A percentile compares a stretch with the other conserved stretches of the same genome.
phyloP scores from a whole-genome alignment of 2,113 vertebrate genomes.

The Zosterops japonicus region DNA sequence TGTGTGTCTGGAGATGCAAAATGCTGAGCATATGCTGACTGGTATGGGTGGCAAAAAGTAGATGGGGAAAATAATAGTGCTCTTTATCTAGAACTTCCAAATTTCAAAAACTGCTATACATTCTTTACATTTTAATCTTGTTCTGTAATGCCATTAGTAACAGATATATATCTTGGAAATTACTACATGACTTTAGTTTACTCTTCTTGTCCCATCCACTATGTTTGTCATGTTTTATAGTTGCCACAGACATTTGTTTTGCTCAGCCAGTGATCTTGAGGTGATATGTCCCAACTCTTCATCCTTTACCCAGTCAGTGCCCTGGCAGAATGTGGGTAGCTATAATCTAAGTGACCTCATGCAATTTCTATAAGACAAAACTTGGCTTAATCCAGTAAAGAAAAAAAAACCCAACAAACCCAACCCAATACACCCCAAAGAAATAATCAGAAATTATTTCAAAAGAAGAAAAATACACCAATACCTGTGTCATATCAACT shows the following conservation, averaged over 20 bases:
- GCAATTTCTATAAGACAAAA: not conserved
- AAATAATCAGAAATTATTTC: not conserved
- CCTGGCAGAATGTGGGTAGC: not conserved
- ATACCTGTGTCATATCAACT: not conserved
- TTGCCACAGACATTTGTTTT: not conserved
- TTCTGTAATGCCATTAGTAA: not conserved
- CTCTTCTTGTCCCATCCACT: not conserved
- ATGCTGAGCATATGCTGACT: not conserved
- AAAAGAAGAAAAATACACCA: not conserved
- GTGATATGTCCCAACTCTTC: not conserved
- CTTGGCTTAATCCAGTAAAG: not conserved
- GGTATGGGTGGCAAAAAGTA: not conserved
- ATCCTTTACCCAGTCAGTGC: not conserved
- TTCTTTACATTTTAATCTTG: not conserved
- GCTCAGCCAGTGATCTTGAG: not conserved
- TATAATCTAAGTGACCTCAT: not conserved
- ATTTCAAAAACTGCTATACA: not conserved
- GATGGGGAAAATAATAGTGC: not conserved
- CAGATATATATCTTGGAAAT: not conserved
- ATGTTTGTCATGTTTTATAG: not conserved
- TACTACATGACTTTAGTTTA: not conserved
- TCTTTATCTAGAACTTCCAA: not conserved
- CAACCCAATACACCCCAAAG: not conserved
- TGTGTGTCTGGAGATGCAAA: constrained; percentile 4
- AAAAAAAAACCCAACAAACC: not conserved